These are phyloP conservation scores for Mus pahari DNA, from an alignment of 2,113 vertebrate genomes.

Conservation along the genomic window DNA sequence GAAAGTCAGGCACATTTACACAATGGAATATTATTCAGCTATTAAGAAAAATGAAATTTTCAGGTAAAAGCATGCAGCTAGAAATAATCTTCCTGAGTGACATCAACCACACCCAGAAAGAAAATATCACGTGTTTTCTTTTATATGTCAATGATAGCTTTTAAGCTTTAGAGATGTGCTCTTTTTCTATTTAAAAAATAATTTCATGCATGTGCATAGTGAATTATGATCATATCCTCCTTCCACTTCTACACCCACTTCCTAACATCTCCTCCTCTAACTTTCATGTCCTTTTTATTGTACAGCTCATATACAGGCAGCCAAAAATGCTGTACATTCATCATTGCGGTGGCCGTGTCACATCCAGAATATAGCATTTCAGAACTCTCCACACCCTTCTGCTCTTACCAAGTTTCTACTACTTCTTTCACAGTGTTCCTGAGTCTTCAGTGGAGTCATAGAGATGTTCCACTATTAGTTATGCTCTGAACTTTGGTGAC, in stretches of 20 bases:
- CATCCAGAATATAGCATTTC: neutral
- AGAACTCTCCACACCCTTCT: neutral
- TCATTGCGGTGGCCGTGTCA: neutral
- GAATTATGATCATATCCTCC: neutral
- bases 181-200: neutral
- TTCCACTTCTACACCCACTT: neutral
- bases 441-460: neutral
- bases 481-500: neutral
- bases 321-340: neutral
- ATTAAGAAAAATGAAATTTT: neutral
- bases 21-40: neutral
- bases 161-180: neutral
- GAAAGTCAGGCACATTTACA: neutral
- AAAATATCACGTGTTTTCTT: neutral
- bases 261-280: neutral
- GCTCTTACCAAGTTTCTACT: neutral
- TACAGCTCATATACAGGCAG: neutral
- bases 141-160: neutral
- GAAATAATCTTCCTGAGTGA: neutral
- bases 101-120: neutral
- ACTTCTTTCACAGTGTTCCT: neutral
- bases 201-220: too few relatives aligned
- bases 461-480: neutral
- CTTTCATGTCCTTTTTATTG: neutral
- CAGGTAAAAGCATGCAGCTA: neutral